phyloP scores from a whole-genome alignment of 2,797 vertebrate species.

The Borostomias antarcticus region DNA sequence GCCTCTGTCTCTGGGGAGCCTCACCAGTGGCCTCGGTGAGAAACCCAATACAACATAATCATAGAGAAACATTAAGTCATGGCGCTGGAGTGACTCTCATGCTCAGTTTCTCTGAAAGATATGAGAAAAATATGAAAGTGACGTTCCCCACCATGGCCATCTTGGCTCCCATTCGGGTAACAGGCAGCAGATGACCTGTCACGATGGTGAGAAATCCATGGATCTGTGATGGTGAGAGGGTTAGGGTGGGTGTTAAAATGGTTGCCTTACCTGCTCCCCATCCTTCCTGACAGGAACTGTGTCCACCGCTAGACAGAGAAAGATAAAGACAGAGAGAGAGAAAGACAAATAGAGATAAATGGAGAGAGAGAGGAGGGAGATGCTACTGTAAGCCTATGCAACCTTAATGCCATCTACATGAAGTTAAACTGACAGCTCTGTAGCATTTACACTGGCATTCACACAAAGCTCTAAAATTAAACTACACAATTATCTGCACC shows the following conservation, averaged over 20 bases:
- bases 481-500: slow-evolving; percentile 64
- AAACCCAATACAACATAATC: slow-evolving; percentile 40
- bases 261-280: slow-evolving; percentile 87
- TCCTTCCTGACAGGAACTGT: slow-evolving; percentile 93
- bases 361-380: slow-evolving; percentile 5
- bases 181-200: neutral
- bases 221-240: slow-evolving; percentile 8
- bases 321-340: slow-evolving; percentile 34
- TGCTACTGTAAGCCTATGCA: slow-evolving; percentile 41
- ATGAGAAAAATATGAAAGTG: slow-evolving; percentile 27
- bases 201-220: slow-evolving; percentile 3
- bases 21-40: slow-evolving; percentile 60
- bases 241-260: neutral
- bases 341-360: slow-evolving; percentile 23
- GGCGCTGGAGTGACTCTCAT: slow-evolving; percentile 17
- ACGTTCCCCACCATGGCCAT: neutral
- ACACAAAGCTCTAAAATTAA: slow-evolving; percentile 64
- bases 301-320: slow-evolving; percentile 79
- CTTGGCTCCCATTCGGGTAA: no score
- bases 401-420: slow-evolving; percentile 44
- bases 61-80: slow-evolving; percentile 18
- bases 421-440: slow-evolving; percentile 44
- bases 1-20: slow-evolving; percentile 52
- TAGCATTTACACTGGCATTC: slow-evolving; percentile 44
- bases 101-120: slow-evolving; percentile 19